Percentiles rank a stretch among this genome's conserved stretches.
Evolutionary conservation across 2,113 vertebrate genomes (phyloP).

Genomic region (Ciconia maguari): DNA sequence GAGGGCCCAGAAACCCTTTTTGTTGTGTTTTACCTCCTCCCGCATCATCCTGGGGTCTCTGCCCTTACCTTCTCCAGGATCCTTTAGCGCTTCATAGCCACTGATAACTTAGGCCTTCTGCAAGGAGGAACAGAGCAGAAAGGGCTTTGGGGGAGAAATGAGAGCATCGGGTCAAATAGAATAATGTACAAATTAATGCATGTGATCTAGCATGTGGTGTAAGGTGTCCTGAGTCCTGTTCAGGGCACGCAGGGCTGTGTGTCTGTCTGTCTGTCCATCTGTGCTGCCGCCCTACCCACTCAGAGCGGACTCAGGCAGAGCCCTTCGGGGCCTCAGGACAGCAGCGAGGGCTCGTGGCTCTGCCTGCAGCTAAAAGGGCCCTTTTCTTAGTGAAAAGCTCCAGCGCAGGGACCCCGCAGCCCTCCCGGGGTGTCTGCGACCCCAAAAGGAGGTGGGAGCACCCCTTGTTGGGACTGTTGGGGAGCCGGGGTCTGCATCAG

Average conservation of each 20-base stretch:
- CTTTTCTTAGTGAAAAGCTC: neutral
- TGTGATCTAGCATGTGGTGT: neutral
- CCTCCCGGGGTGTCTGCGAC: neutral
- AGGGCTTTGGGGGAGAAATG: neutral
- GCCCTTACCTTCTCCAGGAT: neutral
- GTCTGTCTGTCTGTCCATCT: neutral
- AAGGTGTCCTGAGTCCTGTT: neutral
- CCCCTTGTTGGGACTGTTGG: neutral
- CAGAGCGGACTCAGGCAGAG: neutral
- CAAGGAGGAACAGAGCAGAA: neutral
- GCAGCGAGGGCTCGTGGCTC: neutral
- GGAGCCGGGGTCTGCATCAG: no score
- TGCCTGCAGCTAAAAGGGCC: no score
- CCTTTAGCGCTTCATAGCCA: neutral
- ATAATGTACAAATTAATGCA: neutral
- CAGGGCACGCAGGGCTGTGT: neutral
- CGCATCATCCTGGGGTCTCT: neutral
- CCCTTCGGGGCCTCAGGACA: no score
- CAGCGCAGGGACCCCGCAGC: accelerated
- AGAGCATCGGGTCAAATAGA: neutral
- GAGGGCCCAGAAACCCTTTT: neutral
- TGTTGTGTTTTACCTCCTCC: neutral
- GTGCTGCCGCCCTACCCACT: neutral
- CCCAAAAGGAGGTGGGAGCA: neutral
- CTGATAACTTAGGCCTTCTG: neutral